Evolutionary conservation across 2,888 invertebrate species (phyloP).

Genomic region (Lycia hirtaria): DNA sequence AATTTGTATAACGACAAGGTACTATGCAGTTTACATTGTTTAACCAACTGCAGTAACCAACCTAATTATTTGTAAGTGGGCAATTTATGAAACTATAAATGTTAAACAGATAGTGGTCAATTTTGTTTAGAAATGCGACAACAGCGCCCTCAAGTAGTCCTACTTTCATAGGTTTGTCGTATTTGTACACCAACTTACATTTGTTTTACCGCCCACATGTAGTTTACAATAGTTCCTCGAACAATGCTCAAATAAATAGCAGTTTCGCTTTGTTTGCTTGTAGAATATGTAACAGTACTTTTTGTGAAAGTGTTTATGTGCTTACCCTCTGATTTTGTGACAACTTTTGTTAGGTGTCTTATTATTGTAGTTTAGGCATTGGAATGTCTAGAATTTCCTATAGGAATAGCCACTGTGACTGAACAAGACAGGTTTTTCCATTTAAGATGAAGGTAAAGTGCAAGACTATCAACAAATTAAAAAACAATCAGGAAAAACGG

Average conservation of each 20-base stretch:
- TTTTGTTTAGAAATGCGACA: not conserved
- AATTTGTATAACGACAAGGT: conserved; percentile 3
- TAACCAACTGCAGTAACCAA: not conserved
- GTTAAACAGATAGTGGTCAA: not conserved
- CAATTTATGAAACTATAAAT: not conserved
- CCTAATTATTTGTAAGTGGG: not conserved
- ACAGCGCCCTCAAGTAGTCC: not conserved
- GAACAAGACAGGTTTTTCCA: no score
- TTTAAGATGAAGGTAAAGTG: no score
- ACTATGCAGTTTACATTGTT: not conserved
- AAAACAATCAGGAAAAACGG: no score
- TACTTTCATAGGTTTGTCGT: not conserved
- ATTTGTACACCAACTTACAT: not conserved
- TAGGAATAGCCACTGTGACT: no score
- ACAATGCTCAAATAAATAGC: conserved; percentile 28
- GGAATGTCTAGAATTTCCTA: no score
- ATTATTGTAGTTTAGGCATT: no score
- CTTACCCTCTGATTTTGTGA: conserved; percentile 1
- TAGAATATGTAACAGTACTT: conserved; percentile 4
- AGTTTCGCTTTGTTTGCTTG: conserved; percentile 21
- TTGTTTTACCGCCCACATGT: conserved; percentile 15
- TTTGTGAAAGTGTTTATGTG: conserved; percentile 1
- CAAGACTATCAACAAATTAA: no score
- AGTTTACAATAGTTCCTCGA: conserved; percentile 26
- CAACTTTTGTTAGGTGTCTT: not conserved